Evolutionary conservation across 2,113 vertebrate genomes (phyloP), one percentile per base, ranked within the genome.

Genomic region (Hiodon tergisus): DNA sequence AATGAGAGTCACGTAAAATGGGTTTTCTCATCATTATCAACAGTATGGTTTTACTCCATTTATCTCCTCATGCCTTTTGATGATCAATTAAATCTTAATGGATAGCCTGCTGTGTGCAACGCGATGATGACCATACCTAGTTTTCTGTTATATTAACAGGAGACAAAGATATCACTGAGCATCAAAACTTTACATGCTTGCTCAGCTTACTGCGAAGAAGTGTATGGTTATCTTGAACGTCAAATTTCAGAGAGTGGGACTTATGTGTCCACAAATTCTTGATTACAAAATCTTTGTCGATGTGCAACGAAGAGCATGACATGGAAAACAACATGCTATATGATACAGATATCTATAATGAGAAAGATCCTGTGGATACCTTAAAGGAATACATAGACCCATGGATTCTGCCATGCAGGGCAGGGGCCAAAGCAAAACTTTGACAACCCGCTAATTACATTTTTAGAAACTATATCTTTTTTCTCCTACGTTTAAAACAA

Each of bases 61-160:
- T 88, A 85, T 86, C 81, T 79, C 82, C 86, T 83, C 86, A 78
- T 90, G 90, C 78, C 76, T 87, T 88, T 78, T 90, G 87, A 90
- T 87, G 88, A 91, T 89, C 88, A 89, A 89, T 90, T 88, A 89
- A 87, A 88, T 84, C 59, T 86, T 89, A 89, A 89, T 87, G 86
- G 88, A 87, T 81, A 83, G 78, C 88, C 86, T 83, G 88, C 89
- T 89, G 88, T 86, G 85, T 80, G 78, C 85, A 78, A 77, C 76
- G 78, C 80, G 81, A 83, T 83, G 83, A 89, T 87, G 82, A 85
- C 85, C 84, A 89, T 87, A 89, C 86, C 87, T 85, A 80, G 80
- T 77, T 88, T 85, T 80, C 88, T 90, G 88, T 90, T 91, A 89
- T 90, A 91, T 89, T 61, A 74, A 67, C 16, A 74, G 57, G 62